phyloP scores from a whole-genome alignment of 2,888 invertebrate species.

The Leptopilina syphax region DNA sequence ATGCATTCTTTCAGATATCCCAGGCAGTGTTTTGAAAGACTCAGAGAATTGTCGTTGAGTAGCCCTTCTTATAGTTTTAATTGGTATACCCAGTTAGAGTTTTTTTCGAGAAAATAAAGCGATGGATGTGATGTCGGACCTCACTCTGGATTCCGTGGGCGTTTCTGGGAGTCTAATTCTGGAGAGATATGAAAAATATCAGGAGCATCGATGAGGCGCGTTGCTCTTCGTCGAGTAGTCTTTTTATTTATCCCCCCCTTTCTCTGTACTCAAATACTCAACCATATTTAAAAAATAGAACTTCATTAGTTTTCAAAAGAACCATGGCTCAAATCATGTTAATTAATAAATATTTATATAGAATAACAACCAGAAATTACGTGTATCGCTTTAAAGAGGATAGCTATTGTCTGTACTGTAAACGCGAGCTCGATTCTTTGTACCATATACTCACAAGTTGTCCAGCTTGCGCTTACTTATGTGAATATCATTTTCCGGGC shows the following conservation, averaged over 20 bases:
- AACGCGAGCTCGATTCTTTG: background rate
- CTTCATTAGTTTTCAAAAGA: background rate
- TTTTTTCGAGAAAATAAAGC: background rate
- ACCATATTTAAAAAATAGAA: background rate
- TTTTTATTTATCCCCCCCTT: background rate
- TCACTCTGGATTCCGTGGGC: background rate
- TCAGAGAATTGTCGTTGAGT: too few species aligned
- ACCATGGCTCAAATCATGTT: background rate
- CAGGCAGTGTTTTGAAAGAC: too few species aligned
- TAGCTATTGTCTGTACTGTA: background rate
- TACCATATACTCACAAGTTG: background rate
- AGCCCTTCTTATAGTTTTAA: background rate
- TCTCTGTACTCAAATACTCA: background rate
- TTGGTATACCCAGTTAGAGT: background rate
- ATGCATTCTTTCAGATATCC: too few species aligned
- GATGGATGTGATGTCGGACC: background rate
- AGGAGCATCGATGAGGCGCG: background rate
- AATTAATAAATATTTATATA: background rate
- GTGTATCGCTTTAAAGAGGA: background rate
- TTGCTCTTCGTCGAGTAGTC: background rate
- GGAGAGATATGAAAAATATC: background rate
- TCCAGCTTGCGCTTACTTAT: background rate
- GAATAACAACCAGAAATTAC: background rate
- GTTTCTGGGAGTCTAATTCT: background rate
- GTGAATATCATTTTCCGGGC: background rate